Base-by-base conservation (phyloP, 2,888 invertebrate genomes). In the Ganaspis brasiliensis region DNA sequence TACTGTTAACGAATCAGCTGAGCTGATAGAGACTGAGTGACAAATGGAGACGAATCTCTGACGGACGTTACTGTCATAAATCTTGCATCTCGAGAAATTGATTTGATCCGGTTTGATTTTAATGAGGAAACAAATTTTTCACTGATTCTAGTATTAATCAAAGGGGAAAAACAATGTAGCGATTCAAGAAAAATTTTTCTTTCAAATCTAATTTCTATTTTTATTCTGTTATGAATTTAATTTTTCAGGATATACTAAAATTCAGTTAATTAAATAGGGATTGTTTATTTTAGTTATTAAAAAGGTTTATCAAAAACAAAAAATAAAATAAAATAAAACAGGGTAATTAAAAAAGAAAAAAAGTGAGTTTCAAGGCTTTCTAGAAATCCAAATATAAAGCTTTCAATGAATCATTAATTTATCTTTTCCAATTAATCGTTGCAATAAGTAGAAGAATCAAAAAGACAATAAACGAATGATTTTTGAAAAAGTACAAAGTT, bases 1-100 rank as follows among this genome's bases (percentile, higher is more conserved):
- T 49, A 21, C 21, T 12, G 21, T 21, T 77, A 77, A 75, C 70
- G 70, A 75, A 77, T 75, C 70, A 37, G 37, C 59, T 40, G 75
- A 72, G 59, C 37, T 37, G 75, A 74, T 77, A 77, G 70, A 31
- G 57, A 79, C 71, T 19, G 21, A 14, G 26, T 79, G 79, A 75
- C 80, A 77, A 80, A 80, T 80, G 75, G 52, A 76, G 78, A 78
- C 74, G 76, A 80, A 78, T 80, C 63, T 70, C 61, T 61, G 12
- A 37, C 10, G 19, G 19, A 61, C 37, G 19, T 35, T 19, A 19
- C 35, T 37, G 61, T 40, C 37, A 63, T 40, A 10, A 24, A 40
- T 56, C 56, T 56, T 24, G 24, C 10, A 56, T 63, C 1, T 10
- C 63, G 40, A 63, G 63, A 24, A 67, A 67, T 67, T 45, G 45